phyloP scores from a whole-genome alignment of 1,140 invertebrate species.

The Drosophila mayri region DNA sequence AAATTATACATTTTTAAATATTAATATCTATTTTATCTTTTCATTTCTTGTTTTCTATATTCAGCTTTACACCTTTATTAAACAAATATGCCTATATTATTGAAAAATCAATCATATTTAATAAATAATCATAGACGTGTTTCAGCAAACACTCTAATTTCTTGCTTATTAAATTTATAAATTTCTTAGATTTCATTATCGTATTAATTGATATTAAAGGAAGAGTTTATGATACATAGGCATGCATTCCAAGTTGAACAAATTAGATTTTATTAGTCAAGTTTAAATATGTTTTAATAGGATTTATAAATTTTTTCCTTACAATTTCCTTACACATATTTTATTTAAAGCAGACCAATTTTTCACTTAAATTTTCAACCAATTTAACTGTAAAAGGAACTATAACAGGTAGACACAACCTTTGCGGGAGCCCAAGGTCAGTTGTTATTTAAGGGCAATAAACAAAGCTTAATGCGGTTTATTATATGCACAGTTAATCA shows the following conservation, averaged over 20 bases:
- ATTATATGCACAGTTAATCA: conserved; percentile 37
- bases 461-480: conserved; percentile 37
- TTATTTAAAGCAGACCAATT: not conserved
- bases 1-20: not conserved
- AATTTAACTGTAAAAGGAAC: conserved; percentile 4
- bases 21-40: no score
- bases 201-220: not conserved
- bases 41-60: not conserved
- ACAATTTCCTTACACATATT: no score
- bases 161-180: not conserved
- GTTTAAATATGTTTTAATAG: not conserved
- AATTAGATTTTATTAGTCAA: not conserved
- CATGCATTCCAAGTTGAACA: no score
- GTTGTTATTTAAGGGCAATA: conserved; percentile 45
- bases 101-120: not conserved
- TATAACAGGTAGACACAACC: conserved; percentile 7
- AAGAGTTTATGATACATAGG: not conserved
- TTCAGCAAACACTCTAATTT: conserved; percentile 3
- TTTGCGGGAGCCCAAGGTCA: conserved; percentile 29
- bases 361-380: not conserved
- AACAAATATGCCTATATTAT: not conserved
- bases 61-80: not conserved
- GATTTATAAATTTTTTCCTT: not conserved
- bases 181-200: not conserved
- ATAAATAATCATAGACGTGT: no score